Conservation (phyloP, 2,888 invertebrate species). For the Aphodius granarius region DNA sequence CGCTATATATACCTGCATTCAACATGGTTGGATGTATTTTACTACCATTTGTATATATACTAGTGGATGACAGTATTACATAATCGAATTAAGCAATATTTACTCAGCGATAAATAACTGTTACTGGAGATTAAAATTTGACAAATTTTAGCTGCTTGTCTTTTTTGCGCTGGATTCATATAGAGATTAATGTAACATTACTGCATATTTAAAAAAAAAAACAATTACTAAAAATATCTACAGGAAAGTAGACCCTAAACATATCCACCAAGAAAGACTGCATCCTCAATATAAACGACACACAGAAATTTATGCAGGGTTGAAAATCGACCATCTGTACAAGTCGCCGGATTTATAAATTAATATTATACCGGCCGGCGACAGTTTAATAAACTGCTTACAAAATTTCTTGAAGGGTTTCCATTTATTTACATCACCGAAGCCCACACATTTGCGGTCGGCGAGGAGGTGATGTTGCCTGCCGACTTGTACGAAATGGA, state of each 20-base stretch:
- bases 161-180: too few relatives aligned
- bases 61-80: too few relatives aligned
- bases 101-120: too few relatives aligned
- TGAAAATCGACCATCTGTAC: neutral
- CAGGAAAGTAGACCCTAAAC: neutral
- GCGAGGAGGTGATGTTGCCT: neutral
- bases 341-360: conserved; percentile 32
- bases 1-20: too few relatives aligned
- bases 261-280: neutral
- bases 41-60: too few relatives aligned
- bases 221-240: neutral
- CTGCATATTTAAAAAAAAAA: too few relatives aligned
- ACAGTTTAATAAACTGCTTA: conserved; percentile 37
- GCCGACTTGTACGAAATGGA: conserved; percentile 28
- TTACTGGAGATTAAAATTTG: too few relatives aligned
- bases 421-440: conserved; percentile 37
- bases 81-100: too few relatives aligned
- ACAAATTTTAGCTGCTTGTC: too few relatives aligned
- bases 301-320: neutral
- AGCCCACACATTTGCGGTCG: conserved; percentile 1
- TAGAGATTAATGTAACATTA: too few relatives aligned
- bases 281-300: neutral
- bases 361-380: conserved; percentile 34
- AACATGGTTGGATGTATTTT: too few relatives aligned
- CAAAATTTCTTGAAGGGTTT: conserved; percentile 33